Base-by-base conservation (phyloP, 2,113 vertebrate species). In the Panthera leo region DNA sequence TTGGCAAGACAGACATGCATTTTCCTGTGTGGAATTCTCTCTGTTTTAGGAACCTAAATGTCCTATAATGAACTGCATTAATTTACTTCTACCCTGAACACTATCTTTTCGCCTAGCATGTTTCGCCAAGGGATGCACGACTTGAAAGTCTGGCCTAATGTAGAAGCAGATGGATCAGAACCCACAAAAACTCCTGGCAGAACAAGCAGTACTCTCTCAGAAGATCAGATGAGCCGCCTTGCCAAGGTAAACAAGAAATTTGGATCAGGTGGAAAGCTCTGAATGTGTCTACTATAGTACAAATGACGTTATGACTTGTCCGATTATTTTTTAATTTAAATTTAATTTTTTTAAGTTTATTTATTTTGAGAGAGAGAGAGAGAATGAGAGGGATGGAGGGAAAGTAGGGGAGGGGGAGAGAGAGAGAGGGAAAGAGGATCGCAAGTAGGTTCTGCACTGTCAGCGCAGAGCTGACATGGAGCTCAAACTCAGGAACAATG, bases 111-210 rank as follows among this genome's bases (percentile, higher is more conserved):
- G 1, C 45, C 11, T 91, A 99, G 99, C 91, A 99, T 99, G 99
- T 99, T 99, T 97, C 99, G 99, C 21, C 99, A 99, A 98, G 99
- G 99, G 86, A 99, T 99, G 99, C 99, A 99, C 45, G 99, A 99
- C 97, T 98, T 99, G 97, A 99, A 99, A 98, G 99, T 99, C 79
- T 99, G 99, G 99, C 99, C 99, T 18, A 99, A 99, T 0, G 99
- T 99, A 58, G 99, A 99, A 98, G 99, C 99, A 55, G 99, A 99
- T 84, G 99, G 99, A 79, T 99, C 99, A 0, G 99, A 99, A 97
- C 99, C 99, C 95, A 99, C 99, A 89, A 99, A 97, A 98, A 99
- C 99, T 86, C 99, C 99, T 1, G 99, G 99, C 79, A 99, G 99
- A 95, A 99, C 99, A 76, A 99, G 99, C 98, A 99, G 99, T 98